phyloP scores from a whole-genome alignment of 2,888 invertebrate species.

The Phyllotreta cruciferae region DNA sequence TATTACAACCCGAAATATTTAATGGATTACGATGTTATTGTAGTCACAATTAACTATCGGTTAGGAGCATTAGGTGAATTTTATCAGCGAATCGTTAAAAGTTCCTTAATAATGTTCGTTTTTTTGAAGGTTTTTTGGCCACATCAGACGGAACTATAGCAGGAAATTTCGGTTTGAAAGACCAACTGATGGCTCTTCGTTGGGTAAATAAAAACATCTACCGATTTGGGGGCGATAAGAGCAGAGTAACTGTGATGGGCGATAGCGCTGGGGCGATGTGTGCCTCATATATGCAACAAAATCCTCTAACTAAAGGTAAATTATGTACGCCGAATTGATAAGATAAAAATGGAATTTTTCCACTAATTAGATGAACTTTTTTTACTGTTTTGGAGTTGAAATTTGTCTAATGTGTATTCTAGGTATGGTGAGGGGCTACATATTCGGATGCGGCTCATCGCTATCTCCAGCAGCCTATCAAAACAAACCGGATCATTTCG shows the following conservation, averaged over 20 bases:
- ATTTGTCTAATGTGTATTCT: too few relatives aligned
- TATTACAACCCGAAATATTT: conserved; percentile 47
- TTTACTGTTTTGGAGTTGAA: too few relatives aligned
- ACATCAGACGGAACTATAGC: conserved; percentile 30
- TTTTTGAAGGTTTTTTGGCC: conserved; percentile 29
- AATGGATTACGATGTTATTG: conserved; percentile 43
- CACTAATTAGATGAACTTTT: background rate
- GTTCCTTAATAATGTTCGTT: too few relatives aligned
- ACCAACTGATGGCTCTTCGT: conserved; percentile 24
- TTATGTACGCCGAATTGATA: background rate
- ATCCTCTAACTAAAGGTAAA: conserved; percentile 24
- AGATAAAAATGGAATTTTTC: background rate
- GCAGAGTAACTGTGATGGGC: conserved; percentile 27
- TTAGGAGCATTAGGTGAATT: conserved; percentile 42
- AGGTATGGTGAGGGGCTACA: conserved; percentile 28
- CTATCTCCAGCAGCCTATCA: conserved; percentile 28
- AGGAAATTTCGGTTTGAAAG: conserved; percentile 31
- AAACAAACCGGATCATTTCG: conserved; percentile 24
- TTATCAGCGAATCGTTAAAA: background rate
- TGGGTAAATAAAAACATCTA: conserved; percentile 28
- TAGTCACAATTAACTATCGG: conserved; percentile 47
- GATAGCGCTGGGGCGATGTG: conserved; percentile 33
- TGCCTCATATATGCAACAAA: conserved; percentile 28
- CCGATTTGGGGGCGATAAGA: conserved; percentile 26
- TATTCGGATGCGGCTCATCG: conserved; percentile 32